Evolutionary conservation across 2,797 vertebrate species (phyloP).

Genomic region (Myotis planiceps): DNA sequence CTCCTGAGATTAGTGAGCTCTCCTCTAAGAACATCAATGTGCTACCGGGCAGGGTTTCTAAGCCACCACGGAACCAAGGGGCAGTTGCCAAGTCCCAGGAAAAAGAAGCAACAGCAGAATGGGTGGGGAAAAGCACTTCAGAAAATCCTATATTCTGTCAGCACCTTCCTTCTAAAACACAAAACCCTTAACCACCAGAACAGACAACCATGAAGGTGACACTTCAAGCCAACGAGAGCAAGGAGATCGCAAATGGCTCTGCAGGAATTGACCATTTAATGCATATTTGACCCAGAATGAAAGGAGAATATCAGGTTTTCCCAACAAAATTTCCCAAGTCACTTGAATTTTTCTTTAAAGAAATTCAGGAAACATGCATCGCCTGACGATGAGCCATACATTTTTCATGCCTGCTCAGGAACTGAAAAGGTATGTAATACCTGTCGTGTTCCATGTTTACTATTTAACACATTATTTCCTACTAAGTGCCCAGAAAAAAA

Average conservation of each 20-base stretch:
- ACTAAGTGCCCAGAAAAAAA: neutral
- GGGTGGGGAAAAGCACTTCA: neutral
- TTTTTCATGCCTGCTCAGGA: neutral
- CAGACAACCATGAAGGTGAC: slow-evolving; percentile 67
- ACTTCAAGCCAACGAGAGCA: slow-evolving; percentile 51
- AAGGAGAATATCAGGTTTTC: slow-evolving; percentile 51
- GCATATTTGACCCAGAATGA: slow-evolving; percentile 56
- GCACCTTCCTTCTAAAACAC: neutral
- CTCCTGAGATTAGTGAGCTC: neutral
- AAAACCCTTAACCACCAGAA: slow-evolving; percentile 57
- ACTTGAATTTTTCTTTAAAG: neutral
- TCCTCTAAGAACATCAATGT: neutral
- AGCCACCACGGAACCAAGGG: slow-evolving; percentile 65
- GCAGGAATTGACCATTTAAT: slow-evolving; percentile 62
- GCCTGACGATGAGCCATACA: neutral
- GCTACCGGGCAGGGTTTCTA: neutral
- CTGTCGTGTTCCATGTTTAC: neutral
- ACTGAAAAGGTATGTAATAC: neutral
- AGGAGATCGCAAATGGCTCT: slow-evolving; percentile 52
- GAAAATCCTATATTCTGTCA: slow-evolving; percentile 46
- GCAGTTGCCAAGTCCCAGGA: slow-evolving; percentile 29
- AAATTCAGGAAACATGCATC: neutral
- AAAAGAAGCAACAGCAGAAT: slow-evolving; percentile 20
- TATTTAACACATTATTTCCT: neutral
- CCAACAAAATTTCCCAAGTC: slow-evolving; percentile 27